Evolutionary conservation across 2,888 invertebrate genomes (phyloP).

Genomic region (Sceliomorpha sp.): DNA sequence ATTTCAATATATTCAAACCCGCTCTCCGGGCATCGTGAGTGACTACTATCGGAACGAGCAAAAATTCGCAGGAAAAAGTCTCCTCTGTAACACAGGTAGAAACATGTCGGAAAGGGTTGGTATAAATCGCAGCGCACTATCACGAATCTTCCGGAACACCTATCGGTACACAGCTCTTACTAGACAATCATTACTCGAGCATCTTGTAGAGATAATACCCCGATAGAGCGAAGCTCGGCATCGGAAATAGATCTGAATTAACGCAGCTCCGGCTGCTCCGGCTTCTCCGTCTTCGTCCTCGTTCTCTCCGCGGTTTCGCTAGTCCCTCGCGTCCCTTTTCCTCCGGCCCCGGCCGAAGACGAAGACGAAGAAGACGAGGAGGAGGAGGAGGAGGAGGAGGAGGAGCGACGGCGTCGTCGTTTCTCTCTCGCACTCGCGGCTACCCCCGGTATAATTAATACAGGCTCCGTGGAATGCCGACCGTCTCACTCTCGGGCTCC

Average conservation of each 20-base stretch:
- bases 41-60: too few species aligned
- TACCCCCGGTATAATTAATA: conserved; percentile 78
- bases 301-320: conserved; percentile 19
- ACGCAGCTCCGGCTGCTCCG: conserved; percentile 44
- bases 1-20: too few species aligned
- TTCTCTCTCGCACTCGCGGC: conserved; percentile 66
- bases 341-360: conserved; percentile 38
- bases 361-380: conserved; percentile 25
- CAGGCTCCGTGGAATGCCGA: conserved; percentile 78
- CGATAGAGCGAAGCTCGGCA: conserved; percentile 26
- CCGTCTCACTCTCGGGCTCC: conserved; percentile 72
- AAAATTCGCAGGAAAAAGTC: too few species aligned
- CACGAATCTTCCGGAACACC: conserved; percentile 6
- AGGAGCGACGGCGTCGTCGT: too few species aligned
- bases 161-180: conserved; percentile 36
- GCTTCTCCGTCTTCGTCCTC: conserved; percentile 36
- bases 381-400: conserved; percentile 30
- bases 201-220: conserved; percentile 43
- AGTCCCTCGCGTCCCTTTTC: conserved; percentile 29
- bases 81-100: too few species aligned
- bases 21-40: too few species aligned
- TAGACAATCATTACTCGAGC: conserved; percentile 42
- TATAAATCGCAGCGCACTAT: conserved; percentile 12
- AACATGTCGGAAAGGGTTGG: background rate
- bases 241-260: conserved; percentile 51